Base-by-base conservation (phyloP, 2,888 invertebrate genomes). In the Ichneumoninae sp. region DNA sequence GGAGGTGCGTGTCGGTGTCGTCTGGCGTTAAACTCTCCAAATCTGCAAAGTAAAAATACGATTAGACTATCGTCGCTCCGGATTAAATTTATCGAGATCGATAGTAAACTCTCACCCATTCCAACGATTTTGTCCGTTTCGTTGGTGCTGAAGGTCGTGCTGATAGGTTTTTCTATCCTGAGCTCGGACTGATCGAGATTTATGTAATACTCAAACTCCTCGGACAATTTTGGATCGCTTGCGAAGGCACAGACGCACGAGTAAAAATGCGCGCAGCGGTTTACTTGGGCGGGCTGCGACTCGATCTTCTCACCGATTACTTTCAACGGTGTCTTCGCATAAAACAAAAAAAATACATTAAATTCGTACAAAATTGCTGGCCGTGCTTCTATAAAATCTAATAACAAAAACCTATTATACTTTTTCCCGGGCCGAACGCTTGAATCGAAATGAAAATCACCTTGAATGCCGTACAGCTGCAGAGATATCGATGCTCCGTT, bases 191-290 rank as follows among this genome's bases (percentile, higher is more conserved):
- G 93, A 90, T 95, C 95, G 65, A 94, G 90, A 86, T 94, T 94
- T 50, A 96, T 94, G 87, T 95, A 96, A 90, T 94, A 94, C 60
- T 94, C 93, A 93, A 96, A 96, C 90, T 96, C 96, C 87, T 95
- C 94, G 6, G 94, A 91, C 80, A 96, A 94, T 89, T 95, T 95
- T 13, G 94, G 94, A 92, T 96, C 95, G 90, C 96, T 96, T 36
- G 96, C 95, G 93, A 97, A 96, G 60, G 96, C 96, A 93, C 96
- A 96, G 66, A 96, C 94, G 90, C 96, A 96, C 8, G 96, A 95
- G 92, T 96, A 96, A 93, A 96, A 96, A 93, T 97, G 97, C 60
- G 96, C 94, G 93, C 97, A 97, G 87, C 94, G 94, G 85, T 93
- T 93, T n/a, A 76, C 85, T n/a, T 89, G 90, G 6, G 72, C 83